phyloP scores from a whole-genome alignment of 1,140 invertebrate genomes.

The Bombus turneri region DNA sequence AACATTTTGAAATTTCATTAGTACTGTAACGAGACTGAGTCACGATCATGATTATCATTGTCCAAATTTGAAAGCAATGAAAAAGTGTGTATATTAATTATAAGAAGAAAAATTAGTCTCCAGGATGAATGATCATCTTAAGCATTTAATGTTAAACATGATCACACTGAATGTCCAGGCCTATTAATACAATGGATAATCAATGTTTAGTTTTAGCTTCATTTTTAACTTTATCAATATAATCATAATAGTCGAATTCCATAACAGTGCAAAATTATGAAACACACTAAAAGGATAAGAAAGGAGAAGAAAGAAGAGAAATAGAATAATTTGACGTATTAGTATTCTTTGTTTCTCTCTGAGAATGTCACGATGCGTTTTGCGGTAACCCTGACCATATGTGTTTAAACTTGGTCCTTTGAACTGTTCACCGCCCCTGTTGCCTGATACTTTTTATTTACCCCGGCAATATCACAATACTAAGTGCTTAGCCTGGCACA shows the following conservation, averaged over 20 bases:
- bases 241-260: neutral
- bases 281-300: neutral
- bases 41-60: neutral
- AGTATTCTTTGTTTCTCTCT: neutral
- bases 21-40: neutral
- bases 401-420: constrained; percentile 52
- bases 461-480: constrained; percentile 68
- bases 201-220: too few species aligned
- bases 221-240: too few species aligned
- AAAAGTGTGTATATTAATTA: too few species aligned
- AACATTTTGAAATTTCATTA: neutral
- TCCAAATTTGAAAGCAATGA: too few species aligned
- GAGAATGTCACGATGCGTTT: neutral
- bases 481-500: constrained; percentile 65
- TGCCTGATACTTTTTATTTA: constrained; percentile 63
- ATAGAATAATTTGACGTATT: neutral
- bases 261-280: neutral
- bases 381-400: constrained; percentile 11
- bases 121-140: too few species aligned
- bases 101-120: too few species aligned
- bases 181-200: too few species aligned
- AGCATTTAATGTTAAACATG: too few species aligned
- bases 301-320: neutral
- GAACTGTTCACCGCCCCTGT: neutral
- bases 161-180: too few species aligned